Percentiles rank a stretch among this genome's conserved stretches.
phyloP scores from a whole-genome alignment of 1,140 invertebrate species.

The Oppia nitens region DNA sequence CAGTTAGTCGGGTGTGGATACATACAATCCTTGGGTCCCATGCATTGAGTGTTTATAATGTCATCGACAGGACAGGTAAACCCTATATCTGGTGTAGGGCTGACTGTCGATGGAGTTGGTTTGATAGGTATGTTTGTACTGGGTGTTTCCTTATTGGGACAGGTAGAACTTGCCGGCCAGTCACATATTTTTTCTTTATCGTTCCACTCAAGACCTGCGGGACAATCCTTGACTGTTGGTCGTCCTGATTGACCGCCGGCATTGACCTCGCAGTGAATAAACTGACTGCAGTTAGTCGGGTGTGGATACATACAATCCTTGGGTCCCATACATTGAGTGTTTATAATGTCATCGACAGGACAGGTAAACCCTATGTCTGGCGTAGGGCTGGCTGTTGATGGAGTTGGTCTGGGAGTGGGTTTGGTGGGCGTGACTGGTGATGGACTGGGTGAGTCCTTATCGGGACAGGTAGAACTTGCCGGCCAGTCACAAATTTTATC shows the following conservation, averaged over 20 bases:
- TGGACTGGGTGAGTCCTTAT: not conserved
- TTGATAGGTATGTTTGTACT: not conserved
- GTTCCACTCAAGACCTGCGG: conserved; percentile 23
- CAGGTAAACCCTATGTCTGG: not conserved
- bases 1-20: not conserved
- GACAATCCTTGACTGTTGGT: conserved; percentile 17
- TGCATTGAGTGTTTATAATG: not conserved
- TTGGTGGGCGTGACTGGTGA: not conserved
- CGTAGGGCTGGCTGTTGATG: not conserved
- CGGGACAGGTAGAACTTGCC: not conserved
- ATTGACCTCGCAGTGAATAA: not conserved
- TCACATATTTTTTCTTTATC: conserved; percentile 21
- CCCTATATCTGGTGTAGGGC: not conserved
- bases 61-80: not conserved
- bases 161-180: conserved; percentile 36
- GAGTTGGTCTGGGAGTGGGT: not conserved
- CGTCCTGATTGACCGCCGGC: no score
- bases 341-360: not conserved
- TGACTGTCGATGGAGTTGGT: not conserved
- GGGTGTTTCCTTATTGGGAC: not conserved
- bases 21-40: not conserved
- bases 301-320: not conserved
- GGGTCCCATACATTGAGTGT: not conserved
- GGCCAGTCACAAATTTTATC: conserved; percentile 38
- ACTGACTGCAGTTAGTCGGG: not conserved